Evolutionary conservation across 2,797 vertebrate species (phyloP), one percentile per base, ranked within the genome.

Genomic region (Sparidentex hasta): DNA sequence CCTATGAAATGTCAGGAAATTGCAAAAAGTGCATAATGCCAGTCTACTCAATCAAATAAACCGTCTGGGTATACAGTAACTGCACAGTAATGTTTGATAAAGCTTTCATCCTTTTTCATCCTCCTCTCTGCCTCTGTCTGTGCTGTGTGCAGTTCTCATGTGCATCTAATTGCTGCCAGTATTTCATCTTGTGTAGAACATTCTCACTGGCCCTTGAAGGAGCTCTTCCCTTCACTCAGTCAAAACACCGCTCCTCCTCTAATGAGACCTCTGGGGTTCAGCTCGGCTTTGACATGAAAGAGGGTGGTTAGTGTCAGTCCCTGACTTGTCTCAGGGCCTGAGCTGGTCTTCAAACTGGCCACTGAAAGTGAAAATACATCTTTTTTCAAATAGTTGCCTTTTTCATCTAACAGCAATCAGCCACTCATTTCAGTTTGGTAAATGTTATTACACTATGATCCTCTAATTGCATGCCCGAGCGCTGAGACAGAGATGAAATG

Each of bases 231-330:
- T 87, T 87, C 79, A 78, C 86, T 78, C 75, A 74, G 77, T 77
- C 82, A 80, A 88, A 89, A 66, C 76, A 79, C 83, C 87, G 56
- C 88, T 88, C 82, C 81, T 88, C 82, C 82, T 88, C 82, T 93
- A 95, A 94, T 92, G 90, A 93, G 92, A 85, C 93, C 91, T 82
- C 86, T 66, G 93, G 91, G 92, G 84, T 87, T 93, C 70, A 82
- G 29, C 78, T 78, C 38, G 72, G 84, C 78, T 84, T 79, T 80
- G 83, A 92, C 83, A 88, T 84, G 55, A 89, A 86, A 83, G 71
- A 74, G 65, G 81, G 71, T 75, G 74, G 83, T 76, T 71, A 65
- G 71, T 77, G 87, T 78, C 82, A 71, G 43, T 76, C 62, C 14
- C 76, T 63, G 88, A 84, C 82, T 38, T 84, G 78, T 25, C 77